Evolutionary conservation across 2,113 vertebrate species (phyloP).

Genomic region (Solenodon paradoxus): DNA sequence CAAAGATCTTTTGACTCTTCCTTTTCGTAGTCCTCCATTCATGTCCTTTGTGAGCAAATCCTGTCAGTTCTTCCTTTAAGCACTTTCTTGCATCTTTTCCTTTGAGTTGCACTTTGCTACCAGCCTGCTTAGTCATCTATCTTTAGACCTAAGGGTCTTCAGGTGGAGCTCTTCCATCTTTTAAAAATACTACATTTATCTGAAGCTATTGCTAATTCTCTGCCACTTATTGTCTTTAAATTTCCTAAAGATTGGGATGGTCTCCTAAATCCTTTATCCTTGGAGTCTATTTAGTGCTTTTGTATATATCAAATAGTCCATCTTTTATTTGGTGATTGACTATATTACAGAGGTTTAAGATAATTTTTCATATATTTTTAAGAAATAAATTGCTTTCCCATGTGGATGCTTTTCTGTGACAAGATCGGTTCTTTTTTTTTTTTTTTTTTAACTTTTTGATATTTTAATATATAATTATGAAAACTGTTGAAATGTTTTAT

Average conservation of each 20-base stretch:
- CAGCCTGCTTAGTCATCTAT: background rate
- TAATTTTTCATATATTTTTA: background rate
- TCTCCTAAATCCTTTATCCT: background rate
- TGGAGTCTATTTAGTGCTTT: background rate
- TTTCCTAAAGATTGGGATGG: background rate
- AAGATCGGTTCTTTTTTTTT: background rate
- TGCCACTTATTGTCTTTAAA: background rate
- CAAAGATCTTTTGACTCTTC: background rate
- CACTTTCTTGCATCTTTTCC: background rate
- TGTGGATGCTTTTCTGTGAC: background rate
- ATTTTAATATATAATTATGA: too few relatives aligned
- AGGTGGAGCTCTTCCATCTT: slow-evolving; percentile 17
- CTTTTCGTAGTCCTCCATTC: background rate
- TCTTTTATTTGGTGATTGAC: background rate
- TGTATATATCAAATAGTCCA: background rate
- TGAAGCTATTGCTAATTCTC: background rate
- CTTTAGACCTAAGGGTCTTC: background rate
- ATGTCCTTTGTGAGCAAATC: background rate
- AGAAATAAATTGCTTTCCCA: background rate
- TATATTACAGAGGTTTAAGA: background rate
- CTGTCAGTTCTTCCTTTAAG: background rate
- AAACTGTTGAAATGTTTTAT: too few relatives aligned
- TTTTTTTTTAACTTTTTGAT: too few relatives aligned
- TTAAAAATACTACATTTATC: background rate
- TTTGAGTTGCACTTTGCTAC: background rate